Evolutionary conservation across 2,113 vertebrate species (phyloP).

Genomic region (Procapra przewalskii): DNA sequence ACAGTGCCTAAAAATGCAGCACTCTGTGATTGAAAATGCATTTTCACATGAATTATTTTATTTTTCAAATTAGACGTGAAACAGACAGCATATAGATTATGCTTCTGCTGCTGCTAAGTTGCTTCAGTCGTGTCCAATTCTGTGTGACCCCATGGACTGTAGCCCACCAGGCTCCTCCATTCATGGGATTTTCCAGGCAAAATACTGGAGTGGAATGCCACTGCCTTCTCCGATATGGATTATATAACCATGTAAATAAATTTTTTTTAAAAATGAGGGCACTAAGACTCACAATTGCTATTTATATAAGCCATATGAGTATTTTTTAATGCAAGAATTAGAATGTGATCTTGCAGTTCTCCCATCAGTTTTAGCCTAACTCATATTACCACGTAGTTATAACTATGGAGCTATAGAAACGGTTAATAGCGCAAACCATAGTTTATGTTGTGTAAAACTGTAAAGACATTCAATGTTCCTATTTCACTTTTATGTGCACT

Average conservation of each 20-base stretch:
- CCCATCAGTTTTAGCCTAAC: not conserved
- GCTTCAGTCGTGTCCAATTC: no score
- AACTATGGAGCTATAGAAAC: not conserved
- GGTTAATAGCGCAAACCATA: not conserved
- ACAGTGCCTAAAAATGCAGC: not conserved
- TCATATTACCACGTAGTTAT: not conserved
- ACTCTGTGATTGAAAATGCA: not conserved
- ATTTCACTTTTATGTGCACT: not conserved
- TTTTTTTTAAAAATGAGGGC: not conserved
- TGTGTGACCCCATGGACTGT: no score
- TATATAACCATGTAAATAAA: not conserved
- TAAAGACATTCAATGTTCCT: not conserved
- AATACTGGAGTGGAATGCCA: no score
- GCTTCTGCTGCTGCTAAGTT: no score
- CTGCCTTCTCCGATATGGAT: no score
- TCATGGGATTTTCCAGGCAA: no score
- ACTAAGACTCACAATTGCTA: not conserved
- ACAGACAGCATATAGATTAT: not conserved
- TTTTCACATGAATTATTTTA: not conserved
- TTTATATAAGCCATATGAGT: not conserved
- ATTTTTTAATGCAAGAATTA: not conserved
- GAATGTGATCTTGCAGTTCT: not conserved
- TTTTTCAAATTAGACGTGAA: not conserved
- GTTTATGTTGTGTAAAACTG: conserved; percentile 6
- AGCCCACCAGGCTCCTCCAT: no score